These are phyloP conservation scores for Ferdinandea cuprea DNA, from an alignment of 2,888 invertebrate genomes.

Conservation along the genomic window DNA sequence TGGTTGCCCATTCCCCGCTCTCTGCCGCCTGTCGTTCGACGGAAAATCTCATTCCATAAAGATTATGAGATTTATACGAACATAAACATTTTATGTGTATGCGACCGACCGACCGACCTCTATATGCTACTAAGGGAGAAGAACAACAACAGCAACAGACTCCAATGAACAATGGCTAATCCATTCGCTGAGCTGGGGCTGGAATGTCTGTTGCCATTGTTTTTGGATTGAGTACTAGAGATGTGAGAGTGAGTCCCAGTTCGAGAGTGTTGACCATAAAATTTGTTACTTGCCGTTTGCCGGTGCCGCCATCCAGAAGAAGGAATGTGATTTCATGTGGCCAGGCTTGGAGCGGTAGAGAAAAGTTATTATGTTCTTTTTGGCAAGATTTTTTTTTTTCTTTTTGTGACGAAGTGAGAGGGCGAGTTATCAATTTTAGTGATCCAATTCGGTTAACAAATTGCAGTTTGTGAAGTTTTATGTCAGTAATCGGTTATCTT, in stretches of 20 bases:
- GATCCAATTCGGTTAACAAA: constrained; percentile 73
- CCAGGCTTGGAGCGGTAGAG: constrained; percentile 3
- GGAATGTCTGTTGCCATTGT: constrained; percentile 66
- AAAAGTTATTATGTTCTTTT: constrained; percentile 33
- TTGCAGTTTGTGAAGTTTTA: constrained; percentile 71
- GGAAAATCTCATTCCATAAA: constrained; percentile 66
- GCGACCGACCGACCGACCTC: constrained; percentile 11
- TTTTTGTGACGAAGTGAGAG: neutral
- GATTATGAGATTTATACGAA: constrained; percentile 72
- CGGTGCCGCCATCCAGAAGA: neutral
- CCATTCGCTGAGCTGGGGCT: constrained; percentile 55
- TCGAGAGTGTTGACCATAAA: constrained; percentile 68
- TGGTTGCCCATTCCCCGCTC: constrained; percentile 3
- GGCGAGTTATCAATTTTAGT: constrained; percentile 69
- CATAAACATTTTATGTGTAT: constrained; percentile 69
- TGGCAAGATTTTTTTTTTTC: neutral
- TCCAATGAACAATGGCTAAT: constrained; percentile 69
- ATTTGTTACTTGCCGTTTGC: constrained; percentile 39
- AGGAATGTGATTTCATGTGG: constrained; percentile 7
- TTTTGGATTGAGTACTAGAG: constrained; percentile 63
- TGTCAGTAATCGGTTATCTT: constrained; percentile 53
- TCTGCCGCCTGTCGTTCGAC: constrained; percentile 33
- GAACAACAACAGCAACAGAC: constrained; percentile 71
- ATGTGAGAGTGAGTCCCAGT: neutral
- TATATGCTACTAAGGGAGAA: constrained; percentile 13